phyloP scores from a whole-genome alignment of 2,797 vertebrate genomes.

The Knipowitschia caucasica region DNA sequence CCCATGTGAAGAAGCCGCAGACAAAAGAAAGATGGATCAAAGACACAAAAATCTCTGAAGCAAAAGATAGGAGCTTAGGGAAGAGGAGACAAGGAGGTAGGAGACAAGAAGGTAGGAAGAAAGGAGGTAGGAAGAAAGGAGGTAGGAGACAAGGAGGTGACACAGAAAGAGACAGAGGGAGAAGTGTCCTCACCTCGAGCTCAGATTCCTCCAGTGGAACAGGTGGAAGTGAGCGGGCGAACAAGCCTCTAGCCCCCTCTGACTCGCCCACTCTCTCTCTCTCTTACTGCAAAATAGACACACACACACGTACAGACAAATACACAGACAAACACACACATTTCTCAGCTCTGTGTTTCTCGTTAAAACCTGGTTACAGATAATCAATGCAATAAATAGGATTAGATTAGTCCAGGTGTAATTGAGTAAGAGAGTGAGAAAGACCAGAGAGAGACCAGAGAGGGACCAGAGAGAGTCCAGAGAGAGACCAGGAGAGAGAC shows the following conservation, averaged over 20 bases:
- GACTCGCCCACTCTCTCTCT: background rate
- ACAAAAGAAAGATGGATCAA: background rate
- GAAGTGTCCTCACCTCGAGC: constrained; percentile 4
- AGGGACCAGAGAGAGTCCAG: too few relatives aligned
- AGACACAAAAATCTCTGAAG: background rate
- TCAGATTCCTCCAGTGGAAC: constrained; percentile 3
- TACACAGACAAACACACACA: too few relatives aligned
- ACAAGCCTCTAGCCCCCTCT: background rate
- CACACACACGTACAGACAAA: too few relatives aligned
- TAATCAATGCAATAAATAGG: background rate
- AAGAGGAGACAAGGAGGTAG: background rate
- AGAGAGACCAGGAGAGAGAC: too few relatives aligned
- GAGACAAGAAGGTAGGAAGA: background rate
- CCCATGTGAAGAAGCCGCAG: background rate
- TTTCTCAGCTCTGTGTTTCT: too few relatives aligned
- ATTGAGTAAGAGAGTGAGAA: too few relatives aligned
- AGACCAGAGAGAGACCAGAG: too few relatives aligned
- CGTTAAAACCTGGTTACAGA: background rate
- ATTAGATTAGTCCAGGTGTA: background rate
- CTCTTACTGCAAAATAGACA: too few relatives aligned
- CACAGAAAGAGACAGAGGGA: background rate
- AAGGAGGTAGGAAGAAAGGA: background rate
- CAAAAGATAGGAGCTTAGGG: background rate
- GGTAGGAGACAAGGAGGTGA: too few relatives aligned
- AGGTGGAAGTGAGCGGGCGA: background rate